Evolutionary conservation across 2,888 invertebrate species (phyloP), one percentile per base, ranked within the genome.

Genomic region (Dioctria rufipes): DNA sequence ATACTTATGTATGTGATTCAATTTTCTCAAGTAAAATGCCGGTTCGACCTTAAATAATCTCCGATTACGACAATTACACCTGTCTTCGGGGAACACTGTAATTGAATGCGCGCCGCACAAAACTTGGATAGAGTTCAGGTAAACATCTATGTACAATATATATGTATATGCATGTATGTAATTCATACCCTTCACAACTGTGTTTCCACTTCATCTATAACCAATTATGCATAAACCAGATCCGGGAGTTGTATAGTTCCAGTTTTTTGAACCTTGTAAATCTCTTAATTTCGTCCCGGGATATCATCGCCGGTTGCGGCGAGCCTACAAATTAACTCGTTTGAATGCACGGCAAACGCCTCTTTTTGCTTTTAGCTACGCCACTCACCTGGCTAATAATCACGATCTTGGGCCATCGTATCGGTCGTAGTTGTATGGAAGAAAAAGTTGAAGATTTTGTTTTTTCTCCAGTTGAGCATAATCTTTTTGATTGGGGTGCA

Each of bases 281-380:
- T 81, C 69, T 83, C 80, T 81, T 81, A 83, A 79, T 83, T 83
- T 80, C 43, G 81, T 78, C 67, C 60, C 43, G 49, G 78, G 69
- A 73, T 90, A 83, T 89, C 90, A 61, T 90, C 90, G 81, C 25
- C 25, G 25, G 25, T 25, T 25, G 91, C 60, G 91, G 87, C 87
- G 92, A 78, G 91, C 92, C 84, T 92, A 92, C 92, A 90, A 92
- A 80, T 87, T 92, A 81, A 92, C 92, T 63, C 86, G 92, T 84
- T 90, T 92, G 80, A 91, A 92, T 86, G 92, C 92, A 80, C 92
- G 92, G 54, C 67, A 51, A 49, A 67, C 75, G 60, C n/a, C 86
- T 92, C 83, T 89, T 91, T 83, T 92, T 92, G 37, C 75, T 75
- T 51, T 43, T 25, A 61, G 43, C 37, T 43, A 43, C 11, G 58